Evolutionary conservation across 2,888 invertebrate genomes (phyloP).

Genomic region (Orthosia gracilis): DNA sequence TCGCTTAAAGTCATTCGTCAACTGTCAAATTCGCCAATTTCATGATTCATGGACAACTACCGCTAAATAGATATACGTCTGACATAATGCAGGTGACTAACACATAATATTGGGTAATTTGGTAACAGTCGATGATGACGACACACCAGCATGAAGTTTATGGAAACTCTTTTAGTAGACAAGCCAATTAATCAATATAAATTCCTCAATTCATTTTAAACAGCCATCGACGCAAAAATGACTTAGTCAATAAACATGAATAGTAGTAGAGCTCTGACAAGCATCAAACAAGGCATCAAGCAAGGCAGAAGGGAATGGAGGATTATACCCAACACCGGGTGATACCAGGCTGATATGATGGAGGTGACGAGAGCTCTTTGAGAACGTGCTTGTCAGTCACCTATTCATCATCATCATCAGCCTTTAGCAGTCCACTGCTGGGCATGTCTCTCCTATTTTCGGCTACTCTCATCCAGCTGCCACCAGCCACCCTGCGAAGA

Average conservation of each 20-base stretch:
- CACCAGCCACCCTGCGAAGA: too few relatives aligned
- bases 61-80: not conserved
- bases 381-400: too few relatives aligned
- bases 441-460: too few relatives aligned
- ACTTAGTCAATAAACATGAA: not conserved
- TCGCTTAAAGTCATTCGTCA: not conserved
- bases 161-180: not conserved
- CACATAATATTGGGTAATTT: not conserved
- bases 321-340: too few relatives aligned
- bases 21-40: not conserved
- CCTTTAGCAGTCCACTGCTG: too few relatives aligned
- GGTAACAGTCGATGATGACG: too few relatives aligned
- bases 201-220: not conserved
- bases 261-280: not conserved
- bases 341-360: too few relatives aligned
- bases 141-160: not conserved
- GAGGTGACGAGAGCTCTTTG: too few relatives aligned
- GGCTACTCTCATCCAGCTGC: too few relatives aligned
- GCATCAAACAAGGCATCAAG: too few relatives aligned
- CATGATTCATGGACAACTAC: conserved; percentile 18
- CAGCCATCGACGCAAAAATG: not conserved
- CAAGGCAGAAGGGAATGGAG: too few relatives aligned
- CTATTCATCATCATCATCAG: too few relatives aligned
- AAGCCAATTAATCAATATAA: not conserved
- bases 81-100: conserved; percentile 23